Base-by-base conservation (phyloP, 23 tunicate genomes). In the Styela plicata region DNA sequence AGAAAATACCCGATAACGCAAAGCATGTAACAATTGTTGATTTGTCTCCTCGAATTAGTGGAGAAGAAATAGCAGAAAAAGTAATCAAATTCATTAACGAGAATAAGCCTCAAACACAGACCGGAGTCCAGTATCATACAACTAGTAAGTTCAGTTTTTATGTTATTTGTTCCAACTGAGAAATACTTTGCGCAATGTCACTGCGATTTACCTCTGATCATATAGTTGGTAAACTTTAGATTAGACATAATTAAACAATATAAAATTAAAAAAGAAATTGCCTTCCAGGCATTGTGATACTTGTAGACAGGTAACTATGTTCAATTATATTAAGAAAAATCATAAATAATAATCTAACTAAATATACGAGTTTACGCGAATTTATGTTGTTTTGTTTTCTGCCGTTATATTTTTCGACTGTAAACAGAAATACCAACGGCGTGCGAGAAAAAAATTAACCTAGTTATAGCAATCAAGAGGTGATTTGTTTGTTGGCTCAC, bases 1-100 rank as follows among this genome's bases (percentile, higher is more conserved):
- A 76, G 66, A 76, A 53, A 26, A 76, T 76, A 0, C 81, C 81
- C 18, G 29, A 1, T 33, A 24, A 10, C 25, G 31, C 44, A 44
- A 27, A 23, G 18, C 31, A 53, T 44, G 5, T 53, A 53, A 17
- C 64, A 29, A 24, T n/a, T 20, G 29, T 36, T 19, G 18, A 36
- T 23, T 24, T 76, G 64, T 0, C 66, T 7, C 10, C 20, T 44
- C 52, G 66, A 52, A 27, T 44, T 1, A 53, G 0, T 27, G 81
- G 27, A 0, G n/a, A 36, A 29, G 64, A 76, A 37, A 76, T 76
- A 22, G 66, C 81, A 27, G 81, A 76, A 23, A 53, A 53, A 36
- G n/a, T 76, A 13, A 24, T 76, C 5, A 26, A 52, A 53, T 76
- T 76, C 66, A 2, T 76, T 13, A 29, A 52, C 19, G 33, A 52